phyloP scores from a whole-genome alignment of 2,113 vertebrate species.

The Hyaena hyaena region DNA sequence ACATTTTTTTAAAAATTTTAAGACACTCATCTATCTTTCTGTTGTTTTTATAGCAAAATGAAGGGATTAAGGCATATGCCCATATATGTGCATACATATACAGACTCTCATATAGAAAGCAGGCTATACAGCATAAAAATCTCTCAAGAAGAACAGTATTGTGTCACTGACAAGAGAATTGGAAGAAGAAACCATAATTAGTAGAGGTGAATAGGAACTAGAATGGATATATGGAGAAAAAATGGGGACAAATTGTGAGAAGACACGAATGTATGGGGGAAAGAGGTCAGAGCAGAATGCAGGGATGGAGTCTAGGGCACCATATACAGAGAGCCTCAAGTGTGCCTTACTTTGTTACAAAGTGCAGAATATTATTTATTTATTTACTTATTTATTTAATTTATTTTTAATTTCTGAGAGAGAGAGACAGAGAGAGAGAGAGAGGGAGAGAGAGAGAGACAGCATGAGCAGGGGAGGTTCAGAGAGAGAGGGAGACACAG shows the following conservation, averaged over 20 bases:
- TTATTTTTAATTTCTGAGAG: no score
- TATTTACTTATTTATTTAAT: no score
- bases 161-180: not conserved
- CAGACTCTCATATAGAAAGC: not conserved
- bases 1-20: not conserved
- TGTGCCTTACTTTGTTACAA: not conserved
- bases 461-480: no score
- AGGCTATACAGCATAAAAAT: not conserved
- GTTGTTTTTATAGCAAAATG: not conserved
- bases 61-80: not conserved
- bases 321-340: not conserved
- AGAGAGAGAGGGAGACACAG: no score
- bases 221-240: not conserved
- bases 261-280: not conserved
- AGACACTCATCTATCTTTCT: not conserved
- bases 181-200: not conserved
- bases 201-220: not conserved
- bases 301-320: not conserved
- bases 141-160: not conserved
- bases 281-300: not conserved
- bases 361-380: not conserved
- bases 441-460: no score
- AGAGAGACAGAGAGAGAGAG: no score
- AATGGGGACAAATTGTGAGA: not conserved
- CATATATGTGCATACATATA: not conserved